Evolutionary conservation across 2,797 vertebrate genomes (phyloP).

Genomic region (Carcharodon carcharias): DNA sequence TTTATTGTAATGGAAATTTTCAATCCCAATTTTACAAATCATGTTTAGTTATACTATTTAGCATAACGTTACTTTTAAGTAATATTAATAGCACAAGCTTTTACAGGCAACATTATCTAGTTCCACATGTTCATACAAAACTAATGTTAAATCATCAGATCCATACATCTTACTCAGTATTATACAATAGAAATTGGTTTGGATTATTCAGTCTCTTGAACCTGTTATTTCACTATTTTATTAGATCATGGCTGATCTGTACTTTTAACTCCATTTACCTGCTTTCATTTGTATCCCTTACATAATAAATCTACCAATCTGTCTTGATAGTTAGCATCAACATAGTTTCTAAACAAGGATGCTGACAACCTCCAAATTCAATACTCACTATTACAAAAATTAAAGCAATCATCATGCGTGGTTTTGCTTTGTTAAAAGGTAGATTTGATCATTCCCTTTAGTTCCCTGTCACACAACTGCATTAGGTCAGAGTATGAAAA

Average conservation of each 20-base stretch:
- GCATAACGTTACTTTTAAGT: not conserved
- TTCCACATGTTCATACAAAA: not conserved
- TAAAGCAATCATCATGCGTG: not conserved
- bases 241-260: not conserved
- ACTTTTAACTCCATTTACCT: not conserved
- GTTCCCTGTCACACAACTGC: not conserved
- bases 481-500: not conserved
- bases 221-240: not conserved
- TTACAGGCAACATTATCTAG: not conserved
- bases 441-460: not conserved
- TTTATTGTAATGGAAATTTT: not conserved
- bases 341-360: not conserved
- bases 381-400: not conserved
- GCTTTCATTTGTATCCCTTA: not conserved
- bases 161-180: not conserved
- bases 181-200: not conserved
- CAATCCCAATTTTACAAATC: not conserved
- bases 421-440: not conserved
- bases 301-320: too few relatives aligned
- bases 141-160: not conserved
- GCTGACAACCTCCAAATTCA: not conserved
- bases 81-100: not conserved
- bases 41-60: not conserved
- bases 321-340: not conserved
- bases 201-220: not conserved